Evolutionary conservation across 2,888 invertebrate genomes (phyloP).

Genomic region (Dicyrtoma fusca): DNA sequence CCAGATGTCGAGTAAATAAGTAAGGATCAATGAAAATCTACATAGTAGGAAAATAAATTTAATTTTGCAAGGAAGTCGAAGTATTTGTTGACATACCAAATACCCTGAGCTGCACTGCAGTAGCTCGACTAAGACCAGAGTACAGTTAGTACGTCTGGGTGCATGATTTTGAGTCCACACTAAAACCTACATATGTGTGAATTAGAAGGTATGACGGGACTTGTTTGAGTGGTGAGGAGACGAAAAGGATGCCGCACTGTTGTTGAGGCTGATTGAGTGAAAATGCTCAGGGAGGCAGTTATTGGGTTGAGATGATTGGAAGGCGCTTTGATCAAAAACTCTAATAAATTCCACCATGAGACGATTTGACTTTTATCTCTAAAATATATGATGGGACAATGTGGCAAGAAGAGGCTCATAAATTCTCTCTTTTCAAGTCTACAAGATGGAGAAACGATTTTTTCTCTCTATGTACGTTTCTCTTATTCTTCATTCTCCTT

Average conservation of each 20-base stretch:
- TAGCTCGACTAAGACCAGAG: too few relatives aligned
- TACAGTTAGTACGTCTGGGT: not conserved
- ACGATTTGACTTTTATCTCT: constrained; percentile 53
- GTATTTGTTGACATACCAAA: too few relatives aligned
- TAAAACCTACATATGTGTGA: too few relatives aligned
- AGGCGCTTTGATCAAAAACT: constrained; percentile 44
- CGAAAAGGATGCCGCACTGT: too few relatives aligned
- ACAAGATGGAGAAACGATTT: constrained; percentile 12
- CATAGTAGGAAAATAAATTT: too few relatives aligned
- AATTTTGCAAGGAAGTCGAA: too few relatives aligned
- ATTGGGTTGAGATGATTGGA: constrained; percentile 35
- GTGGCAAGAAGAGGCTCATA: constrained; percentile 43
- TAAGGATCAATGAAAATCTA: too few relatives aligned
- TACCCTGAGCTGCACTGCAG: too few relatives aligned
- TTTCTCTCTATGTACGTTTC: constrained; percentile 30
- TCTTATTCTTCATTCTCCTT: constrained; percentile 17
- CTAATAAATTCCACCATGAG: constrained; percentile 52
- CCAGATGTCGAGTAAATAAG: too few relatives aligned
- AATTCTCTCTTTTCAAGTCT: constrained; percentile 41
- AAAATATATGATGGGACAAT: constrained; percentile 48
- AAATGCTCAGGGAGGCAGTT: constrained; percentile 10
- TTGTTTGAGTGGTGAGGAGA: not conserved
- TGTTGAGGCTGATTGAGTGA: constrained; percentile 14
- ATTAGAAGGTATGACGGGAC: not conserved
- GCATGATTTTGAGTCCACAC: not conserved